Conservation (phyloP, 2,888 invertebrate genomes). For the Timema podura region DNA sequence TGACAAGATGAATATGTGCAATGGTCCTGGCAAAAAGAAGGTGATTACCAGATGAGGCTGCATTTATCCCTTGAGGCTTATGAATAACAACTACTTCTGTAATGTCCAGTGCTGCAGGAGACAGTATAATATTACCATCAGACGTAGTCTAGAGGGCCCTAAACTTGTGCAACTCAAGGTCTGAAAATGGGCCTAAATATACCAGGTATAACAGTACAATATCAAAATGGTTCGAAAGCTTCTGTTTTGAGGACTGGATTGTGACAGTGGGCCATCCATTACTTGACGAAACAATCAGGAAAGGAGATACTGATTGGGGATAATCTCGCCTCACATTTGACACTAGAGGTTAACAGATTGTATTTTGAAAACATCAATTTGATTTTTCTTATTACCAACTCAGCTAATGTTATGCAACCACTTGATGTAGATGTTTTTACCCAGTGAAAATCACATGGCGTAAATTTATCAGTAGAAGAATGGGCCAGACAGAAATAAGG, state of each 20-base stretch:
- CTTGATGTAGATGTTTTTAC: background rate
- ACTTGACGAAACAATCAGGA: conserved; percentile 6
- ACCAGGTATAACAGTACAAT: background rate
- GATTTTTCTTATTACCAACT: background rate
- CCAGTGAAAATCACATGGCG: background rate
- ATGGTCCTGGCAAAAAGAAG: conserved; percentile 15
- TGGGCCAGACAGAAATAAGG: conserved; percentile 3
- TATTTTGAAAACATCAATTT: conserved; percentile 2
- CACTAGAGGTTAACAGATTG: conserved; percentile 1
- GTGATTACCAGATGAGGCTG: conserved; percentile 2
- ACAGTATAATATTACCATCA: conserved; percentile 5
- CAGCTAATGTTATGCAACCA: background rate
- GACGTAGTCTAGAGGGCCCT: conserved; percentile 6
- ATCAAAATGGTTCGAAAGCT: conserved; percentile 8
- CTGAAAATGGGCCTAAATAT: conserved; percentile 13
- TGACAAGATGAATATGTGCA: conserved; percentile 12
- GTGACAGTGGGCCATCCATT: conserved; percentile 6
- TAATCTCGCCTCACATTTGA: conserved; percentile 5
- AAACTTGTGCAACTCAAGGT: background rate
- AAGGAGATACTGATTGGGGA: conserved; percentile 1
- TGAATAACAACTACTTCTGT: conserved; percentile 13
- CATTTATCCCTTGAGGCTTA: conserved; percentile 13
- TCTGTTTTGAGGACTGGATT: conserved; percentile 1
- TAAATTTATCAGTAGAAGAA: conserved; percentile 1
- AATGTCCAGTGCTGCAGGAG: conserved; percentile 2